phyloP scores from a whole-genome alignment of 2,797 vertebrate species.

The Gouania willdenowi region DNA sequence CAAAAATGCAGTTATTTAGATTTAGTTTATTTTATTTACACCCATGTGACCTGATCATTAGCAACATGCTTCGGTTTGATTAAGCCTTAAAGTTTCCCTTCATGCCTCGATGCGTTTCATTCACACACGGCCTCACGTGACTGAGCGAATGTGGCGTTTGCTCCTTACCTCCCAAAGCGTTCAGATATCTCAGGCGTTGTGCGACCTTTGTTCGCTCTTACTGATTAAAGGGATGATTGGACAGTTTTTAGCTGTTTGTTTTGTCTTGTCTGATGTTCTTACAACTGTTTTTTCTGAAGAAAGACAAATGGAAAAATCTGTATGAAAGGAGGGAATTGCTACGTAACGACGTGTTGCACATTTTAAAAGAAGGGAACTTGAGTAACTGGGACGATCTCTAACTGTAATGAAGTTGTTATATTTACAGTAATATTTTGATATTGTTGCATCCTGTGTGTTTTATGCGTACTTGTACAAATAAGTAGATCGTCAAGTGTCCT shows the following conservation, averaged over 20 bases:
- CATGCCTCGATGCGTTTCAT: conserved; percentile 35
- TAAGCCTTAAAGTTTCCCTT: conserved; percentile 44
- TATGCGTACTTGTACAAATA: conserved; percentile 12
- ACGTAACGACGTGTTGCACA: conserved; percentile 33
- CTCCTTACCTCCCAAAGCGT: conserved; percentile 44
- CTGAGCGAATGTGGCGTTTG: conserved; percentile 38
- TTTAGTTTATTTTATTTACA: neutral
- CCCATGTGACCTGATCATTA: conserved; percentile 3
- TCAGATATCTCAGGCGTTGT: conserved; percentile 59
- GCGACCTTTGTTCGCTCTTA: conserved; percentile 14
- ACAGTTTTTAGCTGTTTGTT: conserved; percentile 13
- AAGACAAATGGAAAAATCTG: conserved; percentile 5
- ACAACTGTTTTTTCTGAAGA: conserved; percentile 3
- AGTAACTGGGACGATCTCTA: conserved; percentile 9
- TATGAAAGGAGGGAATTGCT: conserved; percentile 3
- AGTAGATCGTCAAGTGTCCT: neutral
- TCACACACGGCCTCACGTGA: conserved; percentile 38
- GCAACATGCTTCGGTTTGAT: conserved; percentile 33
- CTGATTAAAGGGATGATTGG: conserved; percentile 24
- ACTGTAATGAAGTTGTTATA: conserved; percentile 21
- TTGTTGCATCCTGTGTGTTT: conserved; percentile 29
- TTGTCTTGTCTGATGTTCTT: conserved; percentile 7
- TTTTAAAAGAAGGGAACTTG: conserved; percentile 20
- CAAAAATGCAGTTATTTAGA: conserved; percentile 27
- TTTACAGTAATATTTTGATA: conserved; percentile 33